Evolutionary conservation across 1,140 invertebrate genomes (phyloP).

Genomic region (Macrobrachium rosenbergii): DNA sequence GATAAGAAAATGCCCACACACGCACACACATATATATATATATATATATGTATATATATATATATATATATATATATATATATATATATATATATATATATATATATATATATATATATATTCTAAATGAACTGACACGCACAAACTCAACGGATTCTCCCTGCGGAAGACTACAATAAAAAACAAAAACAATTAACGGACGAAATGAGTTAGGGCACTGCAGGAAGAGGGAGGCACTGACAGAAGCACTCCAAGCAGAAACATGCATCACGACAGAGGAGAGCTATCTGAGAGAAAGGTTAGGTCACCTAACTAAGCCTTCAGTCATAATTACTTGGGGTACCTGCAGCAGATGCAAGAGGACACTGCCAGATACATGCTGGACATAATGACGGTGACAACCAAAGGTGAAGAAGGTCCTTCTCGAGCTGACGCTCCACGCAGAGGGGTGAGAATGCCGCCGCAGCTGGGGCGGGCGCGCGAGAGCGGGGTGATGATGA

Average conservation of each 20-base stretch:
- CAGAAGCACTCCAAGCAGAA: not conserved
- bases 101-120: not conserved
- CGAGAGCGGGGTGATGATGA: too few species aligned
- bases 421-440: too few species aligned
- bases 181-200: not conserved
- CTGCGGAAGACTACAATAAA: too few species aligned
- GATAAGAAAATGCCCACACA: too few species aligned
- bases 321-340: conserved; percentile 28
- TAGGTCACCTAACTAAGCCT: not conserved
- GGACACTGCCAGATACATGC: conserved; percentile 55
- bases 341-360: conserved; percentile 62
- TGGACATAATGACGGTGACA: conserved; percentile 23
- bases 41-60: too few species aligned
- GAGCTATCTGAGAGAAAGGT: not conserved
- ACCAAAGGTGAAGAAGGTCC: too few species aligned
- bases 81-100: too few species aligned
- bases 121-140: not conserved
- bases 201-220: not conserved
- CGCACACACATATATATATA: too few species aligned
- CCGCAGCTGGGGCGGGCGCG: too few species aligned
- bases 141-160: too few species aligned
- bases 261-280: not conserved
- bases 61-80: too few species aligned
- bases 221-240: not conserved
- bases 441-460: too few species aligned